Base-by-base conservation (phyloP, 1,140 invertebrate species). In the Drosophila watanabei region DNA sequence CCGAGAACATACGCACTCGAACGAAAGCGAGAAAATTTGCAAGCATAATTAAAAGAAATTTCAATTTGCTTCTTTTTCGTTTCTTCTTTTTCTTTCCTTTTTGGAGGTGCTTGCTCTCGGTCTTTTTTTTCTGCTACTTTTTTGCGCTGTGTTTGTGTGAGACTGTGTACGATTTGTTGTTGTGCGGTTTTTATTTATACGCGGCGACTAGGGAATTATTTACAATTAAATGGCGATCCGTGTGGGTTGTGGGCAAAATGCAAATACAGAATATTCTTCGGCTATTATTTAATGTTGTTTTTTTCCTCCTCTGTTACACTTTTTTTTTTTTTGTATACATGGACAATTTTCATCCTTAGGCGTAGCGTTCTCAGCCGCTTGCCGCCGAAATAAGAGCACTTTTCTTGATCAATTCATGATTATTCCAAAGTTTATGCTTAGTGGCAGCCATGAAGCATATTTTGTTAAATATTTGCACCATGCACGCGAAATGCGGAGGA, bases 31-130 rank as follows among this genome's bases (percentile, higher is more conserved):
- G 66, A 46, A 73, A 57, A 75, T 73, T 75, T 43, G 56, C 56
- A 60, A 73, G 71, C 71, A 75, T 75, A 75, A 75, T 75, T 73
- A 52, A 73, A 73, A 75, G 71, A 61, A 73, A 73, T 75, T 61
- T 61, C 18, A 62, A 73, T 75, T 75, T 33, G 48, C 24, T 73
- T 63, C n/a, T 75, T 63, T 57, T 37, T 39, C 35, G 8, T 48
- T 62, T 30, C 24, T 62, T 56, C 41, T 60, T 48, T 37, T 32
- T 28, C 35, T 39, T 54, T 43, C n/a, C 68, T 49, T 56, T 73
- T 63, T 39, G 33, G 51, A 75, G 71, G 39, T 58, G 51, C 43
- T 75, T 61, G 66, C 66, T 71, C 57, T 70, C 30, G 16, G 65
- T 54, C n/a, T 24, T 24, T 24, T 75, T 75, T 62, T 39, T 33